Conservation (phyloP, 1,140 invertebrate species). For the Drosophila pachea region DNA sequence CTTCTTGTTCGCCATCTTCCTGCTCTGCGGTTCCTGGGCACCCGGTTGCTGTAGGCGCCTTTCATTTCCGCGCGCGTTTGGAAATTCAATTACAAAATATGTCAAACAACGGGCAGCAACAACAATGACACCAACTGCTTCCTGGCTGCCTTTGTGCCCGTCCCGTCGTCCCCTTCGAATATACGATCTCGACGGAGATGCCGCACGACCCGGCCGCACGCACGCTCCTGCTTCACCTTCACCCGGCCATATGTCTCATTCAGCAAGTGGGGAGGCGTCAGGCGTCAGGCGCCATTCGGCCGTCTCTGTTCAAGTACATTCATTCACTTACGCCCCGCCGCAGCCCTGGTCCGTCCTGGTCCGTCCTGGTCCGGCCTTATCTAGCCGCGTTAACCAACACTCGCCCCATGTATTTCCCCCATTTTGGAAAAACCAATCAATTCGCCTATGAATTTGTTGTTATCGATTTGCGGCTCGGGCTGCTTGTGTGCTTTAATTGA, state of each 20-base stretch:
- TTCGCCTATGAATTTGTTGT: conserved; percentile 62
- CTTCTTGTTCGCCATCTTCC: background rate
- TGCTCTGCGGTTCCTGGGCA: background rate
- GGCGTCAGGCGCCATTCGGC: no score
- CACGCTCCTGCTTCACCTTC: no score
- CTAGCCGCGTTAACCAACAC: conserved; percentile 6
- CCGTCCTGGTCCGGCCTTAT: background rate
- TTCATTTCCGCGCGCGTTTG: conserved; percentile 49
- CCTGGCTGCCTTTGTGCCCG: conserved; percentile 25
- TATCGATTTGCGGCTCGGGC: conserved; percentile 42
- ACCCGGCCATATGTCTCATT: no score
- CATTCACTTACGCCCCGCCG: no score
- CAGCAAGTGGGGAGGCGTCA: no score
- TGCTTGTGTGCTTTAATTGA: conserved; percentile 46
- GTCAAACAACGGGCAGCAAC: conserved; percentile 60
- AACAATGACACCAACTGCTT: conserved; percentile 26
- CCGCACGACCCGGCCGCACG: no score
- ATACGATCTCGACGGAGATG: background rate
- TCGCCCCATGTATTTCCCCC: conserved; percentile 8
- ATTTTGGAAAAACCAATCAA: conserved; percentile 60
- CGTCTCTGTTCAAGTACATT: no score
- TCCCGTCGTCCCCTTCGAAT: background rate
- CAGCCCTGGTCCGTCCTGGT: no score
- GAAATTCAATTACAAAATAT: conserved; percentile 76
- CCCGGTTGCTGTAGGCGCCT: conserved; percentile 13